Evolutionary conservation across 2,888 invertebrate genomes (phyloP), one percentile per base, ranked within the genome.

Genomic region (Melikaiella ostensackeni): DNA sequence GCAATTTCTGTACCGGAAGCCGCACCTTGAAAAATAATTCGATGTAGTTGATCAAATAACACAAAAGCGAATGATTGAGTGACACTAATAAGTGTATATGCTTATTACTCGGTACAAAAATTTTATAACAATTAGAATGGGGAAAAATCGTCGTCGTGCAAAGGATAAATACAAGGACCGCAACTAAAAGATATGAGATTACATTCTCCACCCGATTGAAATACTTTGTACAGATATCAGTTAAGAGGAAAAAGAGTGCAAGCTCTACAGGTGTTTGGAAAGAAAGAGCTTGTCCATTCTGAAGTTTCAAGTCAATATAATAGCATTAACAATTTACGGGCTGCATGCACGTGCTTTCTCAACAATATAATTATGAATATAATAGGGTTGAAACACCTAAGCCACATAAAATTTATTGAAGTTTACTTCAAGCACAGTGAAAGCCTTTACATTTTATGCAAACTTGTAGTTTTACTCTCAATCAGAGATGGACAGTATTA

Each of bases 1-100:
- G 90, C 89, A 55, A 90, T 84, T 74, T 78, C 79, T 46, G 73
- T 59, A 55, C 79, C 83, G 62, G 81, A 81, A 82, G 84, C 83
- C 81, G 73, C 55, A 79, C 83, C 77, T 64, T 57, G 5, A 24
- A 57, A 50, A 6, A 77, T 75, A 21, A 42, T 50, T 9, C 46
- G 16, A 30, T n/a, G 7, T 21, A 63, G 9, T 30, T 8, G 33
- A 35, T 62, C 33, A n/a, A 61, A 13, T 19, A 7, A 61, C n/a
- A 35, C 16, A 63, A 35, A 63, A 35, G 19, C 6, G n/a, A 33
- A 3, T 24, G 1, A 57, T 21, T 6, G 21, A 57, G 11, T 57
- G 24, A 24, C 2, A 24, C 4, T 57, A 57, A 24, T 24, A 13
- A 57, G 13, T 50, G n/a, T 21, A 21, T 55, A 55, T 57, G 9